phyloP scores from a whole-genome alignment of 2,113 vertebrate genomes.

The Dasyornis broadbenti region DNA sequence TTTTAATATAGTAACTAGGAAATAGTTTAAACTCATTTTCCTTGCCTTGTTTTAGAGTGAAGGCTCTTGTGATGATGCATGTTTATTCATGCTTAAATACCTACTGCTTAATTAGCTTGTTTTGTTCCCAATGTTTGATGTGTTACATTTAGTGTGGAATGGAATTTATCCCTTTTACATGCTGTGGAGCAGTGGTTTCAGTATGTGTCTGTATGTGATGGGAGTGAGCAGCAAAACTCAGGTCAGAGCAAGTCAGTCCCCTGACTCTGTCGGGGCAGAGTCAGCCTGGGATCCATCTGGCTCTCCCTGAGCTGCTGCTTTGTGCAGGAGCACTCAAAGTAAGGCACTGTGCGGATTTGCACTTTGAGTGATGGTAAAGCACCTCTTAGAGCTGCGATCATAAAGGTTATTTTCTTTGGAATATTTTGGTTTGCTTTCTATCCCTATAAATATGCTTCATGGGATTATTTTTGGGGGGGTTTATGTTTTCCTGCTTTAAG shows the following conservation, averaged over 20 bases:
- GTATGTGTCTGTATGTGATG: neutral
- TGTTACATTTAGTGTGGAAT: neutral
- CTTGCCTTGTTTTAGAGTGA: neutral
- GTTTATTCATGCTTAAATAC: neutral
- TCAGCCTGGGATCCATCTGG: fast-evolving
- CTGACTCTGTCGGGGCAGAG: neutral
- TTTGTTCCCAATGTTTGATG: neutral
- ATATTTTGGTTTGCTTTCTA: neutral
- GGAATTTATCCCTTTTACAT: neutral
- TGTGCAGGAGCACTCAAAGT: neutral
- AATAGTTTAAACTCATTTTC: neutral
- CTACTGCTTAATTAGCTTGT: neutral
- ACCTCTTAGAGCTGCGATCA: neutral
- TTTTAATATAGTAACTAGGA: neutral
- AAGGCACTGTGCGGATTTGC: neutral
- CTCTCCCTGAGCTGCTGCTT: neutral
- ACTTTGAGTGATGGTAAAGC: neutral
- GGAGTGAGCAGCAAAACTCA: neutral
- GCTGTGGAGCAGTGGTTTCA: neutral
- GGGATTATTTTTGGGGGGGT: neutral
- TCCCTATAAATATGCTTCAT: neutral
- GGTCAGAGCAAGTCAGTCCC: neutral
- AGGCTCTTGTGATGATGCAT: neutral
- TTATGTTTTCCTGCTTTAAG: neutral
- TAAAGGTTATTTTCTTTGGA: neutral